Percentiles rank a stretch among this genome's conserved stretches.
Evolutionary conservation across 2,888 invertebrate species (phyloP).

Genomic region (Dolichomitus sp.): DNA sequence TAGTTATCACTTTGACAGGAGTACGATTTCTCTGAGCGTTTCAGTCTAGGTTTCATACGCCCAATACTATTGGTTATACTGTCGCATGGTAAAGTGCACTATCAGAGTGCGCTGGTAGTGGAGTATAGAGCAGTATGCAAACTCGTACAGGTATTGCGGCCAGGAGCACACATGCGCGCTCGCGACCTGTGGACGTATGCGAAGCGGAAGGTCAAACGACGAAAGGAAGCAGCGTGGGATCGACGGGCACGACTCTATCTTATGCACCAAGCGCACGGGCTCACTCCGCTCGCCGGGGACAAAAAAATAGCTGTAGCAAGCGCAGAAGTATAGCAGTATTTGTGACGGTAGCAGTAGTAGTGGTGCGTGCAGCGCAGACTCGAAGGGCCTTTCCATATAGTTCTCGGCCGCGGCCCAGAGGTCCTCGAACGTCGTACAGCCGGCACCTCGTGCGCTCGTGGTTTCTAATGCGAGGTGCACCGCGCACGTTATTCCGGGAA

Average conservation of each 20-base stretch:
- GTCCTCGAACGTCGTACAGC: conserved; percentile 53
- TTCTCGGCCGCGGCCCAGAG: conserved; percentile 55
- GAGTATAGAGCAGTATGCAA: conserved; percentile 28
- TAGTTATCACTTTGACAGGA: too few relatives aligned
- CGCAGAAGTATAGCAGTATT: conserved; percentile 2
- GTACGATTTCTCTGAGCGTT: neutral
- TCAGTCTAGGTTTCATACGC: neutral
- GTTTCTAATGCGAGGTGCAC: conserved; percentile 61
- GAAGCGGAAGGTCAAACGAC: conserved; percentile 79
- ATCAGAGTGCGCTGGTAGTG: neutral
- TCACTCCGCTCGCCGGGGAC: neutral
- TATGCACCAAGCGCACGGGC: conserved; percentile 54
- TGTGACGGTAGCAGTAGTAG: conserved; percentile 29
- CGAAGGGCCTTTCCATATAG: conserved; percentile 25
- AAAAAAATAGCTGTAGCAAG: conserved; percentile 27
- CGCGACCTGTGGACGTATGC: conserved; percentile 35
- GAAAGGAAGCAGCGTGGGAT: conserved; percentile 81
- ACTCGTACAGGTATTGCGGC: conserved; percentile 40
- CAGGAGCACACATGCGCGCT: conserved; percentile 43
- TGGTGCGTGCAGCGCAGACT: conserved; percentile 37
- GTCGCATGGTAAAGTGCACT: conserved; percentile 11
- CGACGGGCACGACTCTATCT: conserved; percentile 69
- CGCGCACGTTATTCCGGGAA: conserved; percentile 60
- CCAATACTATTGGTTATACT: neutral
- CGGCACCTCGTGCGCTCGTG: conserved; percentile 57